Evolutionary conservation across 2,888 invertebrate genomes (phyloP).

Genomic region (Andrena hattorfiana): DNA sequence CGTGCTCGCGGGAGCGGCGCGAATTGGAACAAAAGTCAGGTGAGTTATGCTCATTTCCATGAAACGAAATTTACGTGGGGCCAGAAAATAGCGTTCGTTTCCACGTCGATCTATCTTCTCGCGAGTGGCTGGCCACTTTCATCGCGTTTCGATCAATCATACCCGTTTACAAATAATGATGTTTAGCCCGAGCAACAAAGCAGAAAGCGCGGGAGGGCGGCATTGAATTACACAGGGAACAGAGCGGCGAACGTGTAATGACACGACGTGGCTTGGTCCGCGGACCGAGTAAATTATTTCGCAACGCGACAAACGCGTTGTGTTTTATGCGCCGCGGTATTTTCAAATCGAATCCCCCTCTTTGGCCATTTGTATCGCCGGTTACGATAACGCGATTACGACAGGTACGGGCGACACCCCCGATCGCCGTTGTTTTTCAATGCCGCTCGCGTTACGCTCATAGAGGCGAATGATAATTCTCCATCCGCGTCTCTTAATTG

Average conservation of each 20-base stretch:
- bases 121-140: constrained; percentile 43
- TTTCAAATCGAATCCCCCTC: constrained; percentile 63
- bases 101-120: constrained; percentile 43
- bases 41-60: constrained; percentile 29
- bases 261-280: constrained; percentile 35
- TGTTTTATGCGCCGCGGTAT: constrained; percentile 60
- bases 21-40: constrained; percentile 39
- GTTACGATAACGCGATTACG: constrained; percentile 60
- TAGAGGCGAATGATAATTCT: constrained; percentile 48
- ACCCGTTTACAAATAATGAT: constrained; percentile 69
- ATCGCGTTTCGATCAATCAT: constrained; percentile 67
- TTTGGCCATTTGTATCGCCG: constrained; percentile 32
- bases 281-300: constrained; percentile 63
- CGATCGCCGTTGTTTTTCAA: constrained; percentile 40
- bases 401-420: constrained; percentile 20
- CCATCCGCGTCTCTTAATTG: constrained; percentile 54
- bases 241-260: constrained; percentile 61
- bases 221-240: constrained; percentile 60
- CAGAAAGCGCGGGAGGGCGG: constrained; percentile 47
- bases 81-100: constrained; percentile 52
- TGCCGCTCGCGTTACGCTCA: constrained; percentile 46
- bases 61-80: constrained; percentile 29
- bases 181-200: constrained; percentile 67
- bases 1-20: not conserved
- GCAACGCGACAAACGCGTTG: constrained; percentile 58